Conservation (phyloP, 1,140 invertebrate genomes). For the Platyscapa corneri region DNA sequence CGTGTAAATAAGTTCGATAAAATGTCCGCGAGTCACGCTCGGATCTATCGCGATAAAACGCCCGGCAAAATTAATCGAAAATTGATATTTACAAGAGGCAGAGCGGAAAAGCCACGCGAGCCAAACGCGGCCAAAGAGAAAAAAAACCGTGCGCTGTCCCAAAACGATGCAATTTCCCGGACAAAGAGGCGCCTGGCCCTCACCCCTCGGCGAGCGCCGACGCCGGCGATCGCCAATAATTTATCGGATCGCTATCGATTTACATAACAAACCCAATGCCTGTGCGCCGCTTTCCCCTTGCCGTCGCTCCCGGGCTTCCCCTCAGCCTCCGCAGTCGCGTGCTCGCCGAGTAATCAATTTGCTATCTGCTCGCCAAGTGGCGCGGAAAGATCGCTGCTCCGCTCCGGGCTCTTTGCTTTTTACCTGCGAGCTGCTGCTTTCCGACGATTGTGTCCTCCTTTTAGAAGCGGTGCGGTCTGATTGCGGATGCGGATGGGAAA, state of each 20-base stretch:
- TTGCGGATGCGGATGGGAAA: neutral
- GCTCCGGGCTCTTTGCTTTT: neutral
- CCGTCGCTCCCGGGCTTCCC: neutral
- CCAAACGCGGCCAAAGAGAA: no score
- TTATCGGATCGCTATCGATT: constrained; percentile 64
- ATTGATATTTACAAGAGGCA: neutral
- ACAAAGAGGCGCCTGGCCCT: no score
- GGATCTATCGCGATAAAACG: neutral
- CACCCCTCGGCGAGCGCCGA: no score
- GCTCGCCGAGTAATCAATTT: constrained; percentile 59
- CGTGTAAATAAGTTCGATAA: neutral
- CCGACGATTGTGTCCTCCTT: constrained; percentile 13
- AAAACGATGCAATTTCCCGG: neutral
- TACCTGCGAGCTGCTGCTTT: neutral
- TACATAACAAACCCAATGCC: constrained; percentile 59
- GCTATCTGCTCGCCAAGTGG: constrained; percentile 46
- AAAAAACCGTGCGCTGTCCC: no score
- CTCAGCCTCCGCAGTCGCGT: neutral
- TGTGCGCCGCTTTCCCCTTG: neutral
- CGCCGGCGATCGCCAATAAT: no score
- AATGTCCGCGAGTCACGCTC: neutral
- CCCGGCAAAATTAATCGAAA: neutral
- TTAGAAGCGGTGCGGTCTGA: neutral
- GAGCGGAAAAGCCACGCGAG: no score
- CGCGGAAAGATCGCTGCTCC: constrained; percentile 50